Evolutionary conservation across 2,113 vertebrate genomes (phyloP).

Genomic region (Gopherus evgoodei): DNA sequence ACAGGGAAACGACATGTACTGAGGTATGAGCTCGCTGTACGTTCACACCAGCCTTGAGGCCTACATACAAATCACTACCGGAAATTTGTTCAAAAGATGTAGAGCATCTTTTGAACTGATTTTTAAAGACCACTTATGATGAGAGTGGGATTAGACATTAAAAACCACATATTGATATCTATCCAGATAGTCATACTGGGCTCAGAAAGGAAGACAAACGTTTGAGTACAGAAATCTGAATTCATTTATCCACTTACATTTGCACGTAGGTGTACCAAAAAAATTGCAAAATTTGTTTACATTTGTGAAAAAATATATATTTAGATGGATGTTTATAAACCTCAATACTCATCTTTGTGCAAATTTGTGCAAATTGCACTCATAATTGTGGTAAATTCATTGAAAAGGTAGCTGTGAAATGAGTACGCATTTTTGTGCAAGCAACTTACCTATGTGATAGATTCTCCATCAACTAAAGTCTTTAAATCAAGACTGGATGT

Average conservation of each 20-base stretch:
- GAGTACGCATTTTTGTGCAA: background rate
- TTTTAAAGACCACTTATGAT: background rate
- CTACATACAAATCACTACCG: background rate
- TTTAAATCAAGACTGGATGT: background rate
- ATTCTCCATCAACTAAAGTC: background rate
- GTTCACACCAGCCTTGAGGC: background rate
- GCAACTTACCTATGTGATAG: background rate
- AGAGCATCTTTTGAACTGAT: accelerated
- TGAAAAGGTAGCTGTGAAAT: background rate
- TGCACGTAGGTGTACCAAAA: background rate
- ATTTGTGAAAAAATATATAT: background rate
- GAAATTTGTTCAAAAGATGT: background rate
- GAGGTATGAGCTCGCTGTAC: background rate
- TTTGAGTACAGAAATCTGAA: background rate
- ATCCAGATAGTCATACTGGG: background rate
- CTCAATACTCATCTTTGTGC: background rate
- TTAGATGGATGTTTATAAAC: background rate
- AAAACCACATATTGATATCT: background rate
- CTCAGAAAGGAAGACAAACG: background rate
- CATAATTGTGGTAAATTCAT: background rate
- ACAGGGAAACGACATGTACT: background rate
- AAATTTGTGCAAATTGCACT: background rate
- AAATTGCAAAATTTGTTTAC: background rate
- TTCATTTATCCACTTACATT: background rate
- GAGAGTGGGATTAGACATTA: background rate